Evolutionary conservation across 2,113 vertebrate genomes (phyloP).

Genomic region (Bolborhynchus lineola): DNA sequence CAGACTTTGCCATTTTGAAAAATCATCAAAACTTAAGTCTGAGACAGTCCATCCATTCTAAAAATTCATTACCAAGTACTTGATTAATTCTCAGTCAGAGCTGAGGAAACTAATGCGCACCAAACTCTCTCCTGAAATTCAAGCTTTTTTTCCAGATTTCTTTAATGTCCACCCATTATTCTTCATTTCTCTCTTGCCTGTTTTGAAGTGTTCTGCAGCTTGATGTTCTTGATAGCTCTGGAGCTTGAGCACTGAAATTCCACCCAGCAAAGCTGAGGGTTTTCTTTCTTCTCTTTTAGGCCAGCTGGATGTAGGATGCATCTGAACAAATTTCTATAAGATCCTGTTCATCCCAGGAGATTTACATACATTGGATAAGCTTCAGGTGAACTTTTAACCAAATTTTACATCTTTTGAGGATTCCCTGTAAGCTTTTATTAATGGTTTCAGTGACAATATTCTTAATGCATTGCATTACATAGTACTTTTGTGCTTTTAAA

Average conservation of each 20-base stretch:
- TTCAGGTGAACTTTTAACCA: background rate
- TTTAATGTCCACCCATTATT: background rate
- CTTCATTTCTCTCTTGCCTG: background rate
- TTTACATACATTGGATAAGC: background rate
- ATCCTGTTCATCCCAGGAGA: background rate
- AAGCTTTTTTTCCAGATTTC: background rate
- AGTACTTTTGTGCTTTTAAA: background rate
- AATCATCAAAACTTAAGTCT: background rate
- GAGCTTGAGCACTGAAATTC: background rate
- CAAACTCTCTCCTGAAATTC: background rate
- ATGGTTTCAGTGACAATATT: background rate
- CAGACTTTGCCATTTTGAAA: background rate
- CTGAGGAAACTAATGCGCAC: background rate
- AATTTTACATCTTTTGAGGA: background rate
- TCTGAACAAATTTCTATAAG: background rate
- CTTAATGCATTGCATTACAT: background rate
- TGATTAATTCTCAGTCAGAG: background rate
- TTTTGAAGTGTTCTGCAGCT: background rate
- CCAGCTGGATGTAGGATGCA: background rate
- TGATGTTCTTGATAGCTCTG: background rate
- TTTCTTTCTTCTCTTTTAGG: background rate
- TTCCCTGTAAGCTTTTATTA: background rate
- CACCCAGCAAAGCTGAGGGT: background rate
- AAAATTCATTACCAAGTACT: background rate
- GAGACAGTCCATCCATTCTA: background rate